Evolutionary conservation across 2,113 vertebrate species (phyloP).

Genomic region (Butorides virescens): DNA sequence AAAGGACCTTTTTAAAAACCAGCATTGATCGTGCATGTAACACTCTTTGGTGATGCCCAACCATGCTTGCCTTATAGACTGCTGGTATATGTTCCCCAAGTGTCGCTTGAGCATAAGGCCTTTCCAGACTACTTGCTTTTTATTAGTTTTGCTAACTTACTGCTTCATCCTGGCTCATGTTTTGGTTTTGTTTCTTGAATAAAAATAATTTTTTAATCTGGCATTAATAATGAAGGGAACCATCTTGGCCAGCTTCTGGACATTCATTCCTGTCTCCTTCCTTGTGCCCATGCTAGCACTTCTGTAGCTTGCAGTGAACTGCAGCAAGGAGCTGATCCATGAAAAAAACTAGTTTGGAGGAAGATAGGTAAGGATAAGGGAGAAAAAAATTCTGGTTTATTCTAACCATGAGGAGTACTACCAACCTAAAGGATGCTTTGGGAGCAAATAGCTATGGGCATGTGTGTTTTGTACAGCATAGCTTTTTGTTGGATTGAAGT

Average conservation of each 20-base stretch:
- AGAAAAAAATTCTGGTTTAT: neutral
- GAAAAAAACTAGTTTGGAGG: neutral
- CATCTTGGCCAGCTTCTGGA: neutral
- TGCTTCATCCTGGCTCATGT: neutral
- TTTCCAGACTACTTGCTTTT: neutral
- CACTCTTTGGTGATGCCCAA: neutral
- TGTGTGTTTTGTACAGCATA: neutral
- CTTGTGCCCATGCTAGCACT: neutral
- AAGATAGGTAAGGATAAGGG: neutral
- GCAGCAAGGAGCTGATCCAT: neutral
- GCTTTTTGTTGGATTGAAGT: neutral
- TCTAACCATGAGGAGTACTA: neutral
- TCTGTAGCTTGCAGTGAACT: neutral
- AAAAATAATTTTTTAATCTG: neutral
- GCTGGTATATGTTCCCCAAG: neutral
- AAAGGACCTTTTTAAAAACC: neutral
- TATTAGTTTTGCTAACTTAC: neutral
- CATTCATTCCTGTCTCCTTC: neutral
- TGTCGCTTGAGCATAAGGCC: neutral
- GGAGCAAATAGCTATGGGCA: neutral
- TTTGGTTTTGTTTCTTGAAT: neutral
- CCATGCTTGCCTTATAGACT: neutral
- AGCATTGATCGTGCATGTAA: neutral
- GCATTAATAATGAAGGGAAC: neutral
- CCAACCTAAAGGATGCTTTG: neutral